Evolutionary conservation across 2,797 vertebrate genomes (phyloP).

Genomic region (Chrysolophus pictus): DNA sequence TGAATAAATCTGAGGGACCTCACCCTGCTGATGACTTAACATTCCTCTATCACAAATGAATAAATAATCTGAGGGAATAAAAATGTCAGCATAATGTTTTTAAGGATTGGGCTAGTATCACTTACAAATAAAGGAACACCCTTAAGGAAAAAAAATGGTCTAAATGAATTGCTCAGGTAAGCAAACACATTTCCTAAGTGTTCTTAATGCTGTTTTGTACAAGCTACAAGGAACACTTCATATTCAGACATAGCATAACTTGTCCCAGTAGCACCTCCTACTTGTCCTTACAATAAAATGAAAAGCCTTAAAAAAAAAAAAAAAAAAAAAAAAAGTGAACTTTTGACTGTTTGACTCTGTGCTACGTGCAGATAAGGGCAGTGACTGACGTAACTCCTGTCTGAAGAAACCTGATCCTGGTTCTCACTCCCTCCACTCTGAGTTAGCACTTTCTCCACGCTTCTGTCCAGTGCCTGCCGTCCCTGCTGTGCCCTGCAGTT

Average conservation of each 20-base stretch:
- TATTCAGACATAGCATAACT: accelerated
- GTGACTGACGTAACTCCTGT: neutral
- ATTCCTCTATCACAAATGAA: neutral
- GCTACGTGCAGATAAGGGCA: neutral
- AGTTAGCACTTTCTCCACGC: neutral
- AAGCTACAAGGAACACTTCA: accelerated
- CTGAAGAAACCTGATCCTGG: neutral
- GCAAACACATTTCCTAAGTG: neutral
- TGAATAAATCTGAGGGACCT: neutral
- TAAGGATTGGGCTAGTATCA: too few relatives aligned
- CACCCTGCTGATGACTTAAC: accelerated
- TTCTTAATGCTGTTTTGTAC: accelerated
- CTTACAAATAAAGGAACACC: neutral
- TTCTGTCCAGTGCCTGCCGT: accelerated
- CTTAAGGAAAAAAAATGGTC: neutral
- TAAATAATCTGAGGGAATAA: neutral
- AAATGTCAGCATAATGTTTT: accelerated
- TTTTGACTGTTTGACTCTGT: neutral
- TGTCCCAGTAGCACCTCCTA: accelerated
- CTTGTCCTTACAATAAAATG: accelerated
- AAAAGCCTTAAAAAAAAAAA: neutral
- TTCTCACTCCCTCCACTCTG: accelerated
- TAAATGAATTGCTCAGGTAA: neutral
- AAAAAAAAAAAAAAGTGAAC: neutral
- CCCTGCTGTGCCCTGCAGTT: accelerated